These are phyloP conservation scores for Thunnus thynnus DNA, from an alignment of 2,113 vertebrate genomes.

Conservation along the genomic window DNA sequence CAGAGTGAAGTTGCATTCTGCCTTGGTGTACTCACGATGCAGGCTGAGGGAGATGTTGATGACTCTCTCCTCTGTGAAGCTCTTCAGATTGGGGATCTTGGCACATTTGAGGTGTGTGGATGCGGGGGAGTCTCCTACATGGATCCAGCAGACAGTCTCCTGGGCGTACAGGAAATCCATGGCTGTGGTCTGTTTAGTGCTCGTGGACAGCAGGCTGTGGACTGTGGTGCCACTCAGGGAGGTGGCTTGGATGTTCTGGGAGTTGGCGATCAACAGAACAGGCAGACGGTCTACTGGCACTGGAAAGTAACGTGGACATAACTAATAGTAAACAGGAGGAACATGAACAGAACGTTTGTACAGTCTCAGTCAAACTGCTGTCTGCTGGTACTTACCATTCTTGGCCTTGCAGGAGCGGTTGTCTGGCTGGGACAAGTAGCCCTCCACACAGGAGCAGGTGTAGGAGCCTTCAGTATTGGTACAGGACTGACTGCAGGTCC, in stretches of 20 bases:
- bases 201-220: slow-evolving; percentile 90
- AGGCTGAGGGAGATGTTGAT: slow-evolving; percentile 98
- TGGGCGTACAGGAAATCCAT: slow-evolving; percentile 97
- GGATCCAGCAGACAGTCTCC: slow-evolving; percentile 97
- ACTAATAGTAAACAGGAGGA: neutral
- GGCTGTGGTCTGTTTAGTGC: slow-evolving; percentile 96
- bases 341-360: slow-evolving; percentile 5
- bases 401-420: slow-evolving; percentile 98
- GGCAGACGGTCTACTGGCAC: slow-evolving; percentile 94
- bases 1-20: neutral
- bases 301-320: slow-evolving; percentile 39
- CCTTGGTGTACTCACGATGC: slow-evolving; percentile 90
- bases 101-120: slow-evolving; percentile 95
- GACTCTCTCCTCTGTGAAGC: slow-evolving; percentile 91
- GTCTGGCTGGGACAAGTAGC: slow-evolving; percentile 94
- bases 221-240: slow-evolving; percentile 91
- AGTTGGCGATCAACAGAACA: slow-evolving; percentile 95
- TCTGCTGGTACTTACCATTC: slow-evolving; percentile 86
- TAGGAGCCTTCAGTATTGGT: slow-evolving; percentile 93
- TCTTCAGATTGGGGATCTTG: slow-evolving; percentile 94
- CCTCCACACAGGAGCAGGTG: slow-evolving; percentile 94
- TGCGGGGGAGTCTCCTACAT: slow-evolving; percentile 91
- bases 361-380: neutral
- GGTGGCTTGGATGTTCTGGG: slow-evolving; percentile 96
- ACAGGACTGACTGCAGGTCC: slow-evolving; percentile 97